Conservation (phyloP, 2,113 vertebrate genomes). For the Anas platyrhynchos region DNA sequence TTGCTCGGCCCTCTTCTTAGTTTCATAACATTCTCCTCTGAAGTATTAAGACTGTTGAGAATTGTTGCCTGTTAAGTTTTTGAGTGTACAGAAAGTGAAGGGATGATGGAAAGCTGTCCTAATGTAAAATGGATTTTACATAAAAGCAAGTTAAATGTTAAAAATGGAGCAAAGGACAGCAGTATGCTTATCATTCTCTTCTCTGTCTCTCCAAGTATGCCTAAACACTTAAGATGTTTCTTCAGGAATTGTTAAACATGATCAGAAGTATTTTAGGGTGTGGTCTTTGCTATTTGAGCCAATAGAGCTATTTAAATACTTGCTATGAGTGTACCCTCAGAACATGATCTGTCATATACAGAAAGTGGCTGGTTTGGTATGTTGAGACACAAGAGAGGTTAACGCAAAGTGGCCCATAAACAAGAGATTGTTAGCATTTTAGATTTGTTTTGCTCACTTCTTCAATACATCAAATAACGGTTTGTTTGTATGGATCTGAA, state of each 20-base stretch:
- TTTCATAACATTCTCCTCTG: not conserved
- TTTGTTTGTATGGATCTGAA: not conserved
- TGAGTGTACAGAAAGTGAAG: not conserved
- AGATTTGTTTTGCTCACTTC: not conserved
- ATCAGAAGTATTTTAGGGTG: not conserved
- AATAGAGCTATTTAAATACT: not conserved
- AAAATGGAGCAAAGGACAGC: not conserved
- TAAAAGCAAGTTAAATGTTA: not conserved
- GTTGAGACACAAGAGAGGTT: not conserved
- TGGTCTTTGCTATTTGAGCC: not conserved
- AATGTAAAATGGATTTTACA: not conserved
- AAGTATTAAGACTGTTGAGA: not conserved
- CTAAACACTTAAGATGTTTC: not conserved
- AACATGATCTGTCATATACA: not conserved
- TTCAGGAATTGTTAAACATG: not conserved
- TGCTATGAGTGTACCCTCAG: not conserved
- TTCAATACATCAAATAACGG: not conserved
- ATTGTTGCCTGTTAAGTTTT: not conserved
- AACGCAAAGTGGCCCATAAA: not conserved
- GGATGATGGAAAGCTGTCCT: not conserved
- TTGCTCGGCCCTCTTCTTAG: not conserved
- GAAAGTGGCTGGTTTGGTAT: not conserved
- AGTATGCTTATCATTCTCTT: rapidly evolving
- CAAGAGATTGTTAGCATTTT: not conserved
- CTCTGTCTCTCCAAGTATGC: not conserved